Percentiles rank a stretch among this genome's conserved stretches.
These are phyloP conservation scores for Nemotelus pantherinus DNA, from an alignment of 2,888 invertebrate species.

Conservation along the genomic window DNA sequence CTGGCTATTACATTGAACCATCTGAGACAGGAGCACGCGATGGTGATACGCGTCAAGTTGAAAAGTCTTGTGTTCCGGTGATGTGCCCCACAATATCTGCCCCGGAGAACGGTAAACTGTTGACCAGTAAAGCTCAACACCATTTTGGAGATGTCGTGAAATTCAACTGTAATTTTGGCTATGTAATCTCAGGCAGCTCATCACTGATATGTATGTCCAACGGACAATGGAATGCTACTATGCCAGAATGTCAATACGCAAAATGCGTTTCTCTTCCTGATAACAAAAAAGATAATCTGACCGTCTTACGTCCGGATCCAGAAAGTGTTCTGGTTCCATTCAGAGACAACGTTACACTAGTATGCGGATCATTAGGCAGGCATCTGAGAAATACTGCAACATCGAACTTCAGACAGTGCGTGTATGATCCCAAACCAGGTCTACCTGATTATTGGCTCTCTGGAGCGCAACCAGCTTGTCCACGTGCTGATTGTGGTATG, in stretches of 20 bases:
- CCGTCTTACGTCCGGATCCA: conserved; percentile 80
- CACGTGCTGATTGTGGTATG: conserved; percentile 88
- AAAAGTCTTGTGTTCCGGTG: conserved; percentile 94
- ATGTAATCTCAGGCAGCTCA: conserved; percentile 88
- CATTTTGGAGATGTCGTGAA: conserved; percentile 90
- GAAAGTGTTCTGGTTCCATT: conserved; percentile 88
- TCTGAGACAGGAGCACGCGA: conserved; percentile 88
- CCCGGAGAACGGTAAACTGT: conserved; percentile 86
- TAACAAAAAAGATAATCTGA: conserved; percentile 86
- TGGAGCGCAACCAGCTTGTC: conserved; percentile 85
- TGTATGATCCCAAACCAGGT: conserved; percentile 92
- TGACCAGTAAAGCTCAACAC: conserved; percentile 83
- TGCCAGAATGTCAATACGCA: conserved; percentile 93
- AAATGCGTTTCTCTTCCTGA: conserved; percentile 90
- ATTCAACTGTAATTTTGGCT: conserved; percentile 95
- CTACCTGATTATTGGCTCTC: conserved; percentile 92
- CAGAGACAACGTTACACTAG: conserved; percentile 88
- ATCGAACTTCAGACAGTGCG: conserved; percentile 90
- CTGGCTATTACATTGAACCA: conserved; percentile 81
- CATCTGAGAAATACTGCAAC: conserved; percentile 83
- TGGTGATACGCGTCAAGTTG: conserved; percentile 87
- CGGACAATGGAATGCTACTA: conserved; percentile 93
- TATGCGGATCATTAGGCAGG: conserved; percentile 81
- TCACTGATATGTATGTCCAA: conserved; percentile 87
- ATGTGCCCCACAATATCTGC: conserved; percentile 83